A percentile compares a stretch with the other conserved stretches of the same genome.
phyloP scores from a whole-genome alignment of 2,113 vertebrate species.

The Furnarius figulus region DNA sequence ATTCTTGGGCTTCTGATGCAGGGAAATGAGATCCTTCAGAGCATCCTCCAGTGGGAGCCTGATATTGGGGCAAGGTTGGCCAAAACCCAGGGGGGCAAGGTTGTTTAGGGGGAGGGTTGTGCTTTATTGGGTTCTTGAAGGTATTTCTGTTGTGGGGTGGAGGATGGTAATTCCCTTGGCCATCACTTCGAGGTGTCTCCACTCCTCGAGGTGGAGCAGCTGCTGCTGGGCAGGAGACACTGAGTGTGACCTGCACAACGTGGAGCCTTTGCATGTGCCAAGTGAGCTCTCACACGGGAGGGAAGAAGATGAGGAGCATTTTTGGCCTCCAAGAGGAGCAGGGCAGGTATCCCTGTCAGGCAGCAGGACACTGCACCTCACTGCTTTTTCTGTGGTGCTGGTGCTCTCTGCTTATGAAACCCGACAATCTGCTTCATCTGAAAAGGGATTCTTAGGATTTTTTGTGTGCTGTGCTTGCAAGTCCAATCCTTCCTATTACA shows the following conservation, averaged over 20 bases:
- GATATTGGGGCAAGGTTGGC: fast-evolving
- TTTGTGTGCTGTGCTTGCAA: background rate
- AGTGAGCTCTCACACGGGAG: background rate
- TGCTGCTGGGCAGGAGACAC: background rate
- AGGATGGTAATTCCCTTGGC: background rate
- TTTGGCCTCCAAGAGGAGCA: background rate
- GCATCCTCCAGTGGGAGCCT: background rate
- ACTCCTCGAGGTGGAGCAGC: background rate
- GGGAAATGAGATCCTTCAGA: background rate
- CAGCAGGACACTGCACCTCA: background rate
- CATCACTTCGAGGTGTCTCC: no score
- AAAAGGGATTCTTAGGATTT: background rate
- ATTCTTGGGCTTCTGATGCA: background rate
- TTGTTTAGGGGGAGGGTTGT: background rate
- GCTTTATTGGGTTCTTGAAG: background rate
- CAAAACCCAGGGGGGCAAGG: background rate
- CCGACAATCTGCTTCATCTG: background rate
- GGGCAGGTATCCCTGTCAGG: background rate
- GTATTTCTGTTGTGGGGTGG: background rate
- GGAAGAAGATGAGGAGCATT: background rate
- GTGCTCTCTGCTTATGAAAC: background rate
- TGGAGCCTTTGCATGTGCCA: background rate
- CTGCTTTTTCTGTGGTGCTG: background rate
- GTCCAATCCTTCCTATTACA: background rate
- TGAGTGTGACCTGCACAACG: background rate